Evolutionary conservation across 2,888 invertebrate genomes (phyloP).

Genomic region (Baccha elongata): DNA sequence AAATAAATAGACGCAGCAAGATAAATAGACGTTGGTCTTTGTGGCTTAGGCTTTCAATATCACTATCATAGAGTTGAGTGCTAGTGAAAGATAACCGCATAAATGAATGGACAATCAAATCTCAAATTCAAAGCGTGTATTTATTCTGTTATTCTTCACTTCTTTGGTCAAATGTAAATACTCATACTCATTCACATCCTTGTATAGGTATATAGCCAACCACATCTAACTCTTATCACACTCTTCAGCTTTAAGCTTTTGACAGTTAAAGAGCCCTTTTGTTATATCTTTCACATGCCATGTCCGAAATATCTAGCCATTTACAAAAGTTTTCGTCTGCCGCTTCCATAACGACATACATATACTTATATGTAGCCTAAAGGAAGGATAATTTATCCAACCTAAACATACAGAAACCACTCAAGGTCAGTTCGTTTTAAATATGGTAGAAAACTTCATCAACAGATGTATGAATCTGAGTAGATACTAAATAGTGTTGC

Average conservation of each 20-base stretch:
- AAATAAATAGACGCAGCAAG: conserved; percentile 5
- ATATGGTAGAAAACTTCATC: conserved; percentile 17
- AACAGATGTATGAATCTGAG: conserved; percentile 36
- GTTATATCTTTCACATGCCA: conserved; percentile 9
- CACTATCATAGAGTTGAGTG: neutral
- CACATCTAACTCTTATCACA: neutral
- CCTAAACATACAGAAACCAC: conserved; percentile 1
- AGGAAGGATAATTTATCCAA: neutral
- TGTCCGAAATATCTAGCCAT: conserved; percentile 1
- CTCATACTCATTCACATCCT: neutral
- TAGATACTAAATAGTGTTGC: conserved; percentile 8
- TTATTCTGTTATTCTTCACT: neutral
- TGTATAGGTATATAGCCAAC: neutral
- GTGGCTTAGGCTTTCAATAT: conserved; percentile 9
- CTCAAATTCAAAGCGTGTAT: conserved; percentile 13
- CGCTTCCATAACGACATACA: conserved; percentile 19
- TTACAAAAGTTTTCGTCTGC: conserved; percentile 2
- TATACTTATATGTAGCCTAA: conserved; percentile 7
- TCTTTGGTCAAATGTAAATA: no score
- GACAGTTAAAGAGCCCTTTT: conserved; percentile 10
- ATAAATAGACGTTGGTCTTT: conserved; percentile 13
- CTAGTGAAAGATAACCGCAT: conserved; percentile 21
- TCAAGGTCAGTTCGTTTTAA: conserved; percentile 31
- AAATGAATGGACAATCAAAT: conserved; percentile 23
- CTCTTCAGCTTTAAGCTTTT: conserved; percentile 20